A percentile compares a stretch with the other conserved stretches of the same genome.
phyloP scores from a whole-genome alignment of 2,888 invertebrate species.

The Tyria jacobaeae region DNA sequence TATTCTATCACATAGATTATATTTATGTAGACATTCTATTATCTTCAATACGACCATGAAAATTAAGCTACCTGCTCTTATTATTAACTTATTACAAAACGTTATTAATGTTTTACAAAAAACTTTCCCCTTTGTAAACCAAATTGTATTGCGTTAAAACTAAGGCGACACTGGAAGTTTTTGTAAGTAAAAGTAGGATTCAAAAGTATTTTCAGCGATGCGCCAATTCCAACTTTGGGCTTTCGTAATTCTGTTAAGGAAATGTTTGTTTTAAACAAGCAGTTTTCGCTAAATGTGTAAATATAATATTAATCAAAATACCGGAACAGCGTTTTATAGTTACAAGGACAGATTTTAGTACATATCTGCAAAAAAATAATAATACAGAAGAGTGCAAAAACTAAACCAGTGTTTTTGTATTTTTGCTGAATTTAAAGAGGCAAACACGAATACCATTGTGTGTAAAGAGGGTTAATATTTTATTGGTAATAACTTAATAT shows the following conservation, averaged over 20 bases:
- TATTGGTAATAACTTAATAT: no score
- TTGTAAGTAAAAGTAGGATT: constrained; percentile 38
- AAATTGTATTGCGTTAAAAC: constrained; percentile 44
- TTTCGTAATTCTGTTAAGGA: constrained; percentile 42
- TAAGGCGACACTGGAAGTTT: constrained; percentile 40
- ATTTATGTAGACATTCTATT: no score
- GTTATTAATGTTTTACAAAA: constrained; percentile 22
- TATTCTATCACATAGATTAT: no score
- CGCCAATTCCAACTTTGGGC: constrained; percentile 50
- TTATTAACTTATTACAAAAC: constrained; percentile 24
- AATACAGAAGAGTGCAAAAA: no score
- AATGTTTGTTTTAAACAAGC: constrained; percentile 46
- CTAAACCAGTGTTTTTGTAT: no score
- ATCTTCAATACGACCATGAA: not conserved
- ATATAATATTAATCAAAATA: constrained; percentile 31
- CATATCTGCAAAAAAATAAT: no score
- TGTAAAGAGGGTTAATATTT: no score
- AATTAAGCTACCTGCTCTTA: not conserved
- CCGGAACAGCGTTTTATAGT: not conserved
- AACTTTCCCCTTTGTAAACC: constrained; percentile 30
- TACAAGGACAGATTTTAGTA: constrained; percentile 13
- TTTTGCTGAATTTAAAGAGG: no score
- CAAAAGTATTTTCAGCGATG: constrained; percentile 47
- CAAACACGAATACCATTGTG: no score
- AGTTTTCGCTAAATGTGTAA: constrained; percentile 41